Evolutionary conservation across 2,113 vertebrate species (phyloP).

Genomic region (Campylomormyrus tamandua): DNA sequence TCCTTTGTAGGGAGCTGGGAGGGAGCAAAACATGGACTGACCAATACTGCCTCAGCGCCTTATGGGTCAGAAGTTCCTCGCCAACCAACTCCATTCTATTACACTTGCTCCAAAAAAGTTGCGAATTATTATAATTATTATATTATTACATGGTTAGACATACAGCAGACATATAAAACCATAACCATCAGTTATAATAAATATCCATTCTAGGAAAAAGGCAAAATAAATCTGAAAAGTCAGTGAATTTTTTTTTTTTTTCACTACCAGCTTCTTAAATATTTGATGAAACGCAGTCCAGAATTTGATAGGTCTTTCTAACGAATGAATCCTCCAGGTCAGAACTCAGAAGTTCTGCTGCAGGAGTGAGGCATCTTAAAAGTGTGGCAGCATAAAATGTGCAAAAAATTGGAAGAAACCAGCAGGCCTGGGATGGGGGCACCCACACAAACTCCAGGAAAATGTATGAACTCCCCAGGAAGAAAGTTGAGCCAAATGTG

Average conservation of each 20-base stretch:
- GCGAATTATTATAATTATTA: not conserved
- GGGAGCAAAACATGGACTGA: not conserved
- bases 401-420: not conserved
- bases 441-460: not conserved
- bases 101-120: not conserved
- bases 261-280: not conserved
- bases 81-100: not conserved
- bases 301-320: not conserved
- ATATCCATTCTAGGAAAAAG: not conserved
- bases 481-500: not conserved
- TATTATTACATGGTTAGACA: not conserved
- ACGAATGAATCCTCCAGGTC: not conserved
- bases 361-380: not conserved
- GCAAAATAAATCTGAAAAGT: not conserved
- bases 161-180: too few species aligned
- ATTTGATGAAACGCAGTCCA: not conserved
- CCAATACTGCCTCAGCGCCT: not conserved
- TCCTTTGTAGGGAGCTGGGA: not conserved
- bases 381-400: not conserved
- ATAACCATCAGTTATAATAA: not conserved
- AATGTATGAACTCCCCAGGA: not conserved
- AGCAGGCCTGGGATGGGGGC: not conserved
- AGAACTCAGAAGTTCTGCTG: not conserved
- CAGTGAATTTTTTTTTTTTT: not conserved
- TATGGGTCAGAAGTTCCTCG: not conserved